Evolutionary conservation across 2,888 invertebrate genomes (phyloP), one percentile per base, ranked within the genome.

Genomic region (Asteroscopus sphinx): DNA sequence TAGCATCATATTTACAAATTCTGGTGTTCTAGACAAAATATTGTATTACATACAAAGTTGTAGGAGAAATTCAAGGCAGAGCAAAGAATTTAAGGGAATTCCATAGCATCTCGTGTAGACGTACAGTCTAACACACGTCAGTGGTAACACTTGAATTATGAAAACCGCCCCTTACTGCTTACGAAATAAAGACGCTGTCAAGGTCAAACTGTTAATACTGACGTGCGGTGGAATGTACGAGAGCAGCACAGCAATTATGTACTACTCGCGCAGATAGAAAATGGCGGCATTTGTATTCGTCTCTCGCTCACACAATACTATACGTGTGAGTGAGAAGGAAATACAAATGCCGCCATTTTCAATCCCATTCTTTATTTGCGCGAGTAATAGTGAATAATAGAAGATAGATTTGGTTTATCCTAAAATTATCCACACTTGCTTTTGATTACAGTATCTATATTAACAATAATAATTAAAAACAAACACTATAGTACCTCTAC

Each of bases 31-130:
- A 45, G 48, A 65, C 61, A 60, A 57, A 56, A 53, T 55, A 41
- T 40, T 41, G 42, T 51, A 40, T 55, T 52, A 56, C 25, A 57
- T 55, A 45, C 41, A 63, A 39, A 64, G 41, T 59, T 61, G 55
- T 63, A 60, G 47, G 54, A 66, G 37, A 60, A 61, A 42, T 61
- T 65, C n/a, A 51, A 52, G 66, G 46, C 68, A 55, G 69, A 65
- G 63, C 28, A 58, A 47, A 78, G 75, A 83, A 81, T 79, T 80
- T 80, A 59, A 81, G 86, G 87, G 88, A 87, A 88, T 85, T 85
- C 88, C 87, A 83, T 63, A 67, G 54, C 68, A 57, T 48, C 52
- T 47, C 37, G 47, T 51, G 8, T 21, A 48, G 47, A 41, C n/a
- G n/a, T n/a, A n/a, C n/a, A n/a, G n/a, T n/a, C n/a, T n/a, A n/a